Evolutionary conservation across 2,113 vertebrate species (phyloP), one percentile per base, ranked within the genome.

Genomic region (Desmodus rotundus): DNA sequence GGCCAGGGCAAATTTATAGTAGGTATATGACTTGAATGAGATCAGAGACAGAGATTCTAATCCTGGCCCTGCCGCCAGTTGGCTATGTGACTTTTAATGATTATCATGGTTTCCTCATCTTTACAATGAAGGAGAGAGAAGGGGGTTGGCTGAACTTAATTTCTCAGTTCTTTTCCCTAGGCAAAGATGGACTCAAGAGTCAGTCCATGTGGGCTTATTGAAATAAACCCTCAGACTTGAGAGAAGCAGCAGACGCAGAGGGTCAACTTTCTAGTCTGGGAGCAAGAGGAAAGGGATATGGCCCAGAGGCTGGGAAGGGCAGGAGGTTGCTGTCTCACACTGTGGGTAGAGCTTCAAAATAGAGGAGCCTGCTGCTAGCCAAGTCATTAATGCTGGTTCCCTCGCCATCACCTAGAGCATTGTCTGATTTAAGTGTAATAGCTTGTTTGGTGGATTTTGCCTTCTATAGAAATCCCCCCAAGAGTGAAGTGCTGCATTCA

Each of bases 401-500:
- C 96, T 85, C 47, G 73, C 95, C 3, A 38, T 78, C 94, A 98
- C 97, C 95, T 95, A 96, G 12, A 92, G 95, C 96, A 95, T 93
- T 96, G 97, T 95, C 98, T 98, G 97, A 98, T 98, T 96, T 91
- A 97, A 97, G 93, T 98, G 96, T 96, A 97, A 97, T 97, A 92
- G 93, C 92, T 91, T 92, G 81, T 97, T 97, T 58, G 97, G 98
- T 98, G 98, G 97, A 95, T 98, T 97, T 93, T 76, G 58, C 97
- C 93, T 93, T 94, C 93, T n/a, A 65, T 83, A 24, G 45, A 38
- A 45, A 93, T 97, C 89, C 97, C 90, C 63, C 28, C 11, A n/a
- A 87, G 16, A 1, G 97, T 93, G 96, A 97, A 97, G 94, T 84
- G 86, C 93, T 20, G 81, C 47, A 33, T 84, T 97, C 28, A 73